These are phyloP conservation scores for Crocuta crocuta DNA, from an alignment of 2,113 vertebrate genomes.

Conservation along the genomic window DNA sequence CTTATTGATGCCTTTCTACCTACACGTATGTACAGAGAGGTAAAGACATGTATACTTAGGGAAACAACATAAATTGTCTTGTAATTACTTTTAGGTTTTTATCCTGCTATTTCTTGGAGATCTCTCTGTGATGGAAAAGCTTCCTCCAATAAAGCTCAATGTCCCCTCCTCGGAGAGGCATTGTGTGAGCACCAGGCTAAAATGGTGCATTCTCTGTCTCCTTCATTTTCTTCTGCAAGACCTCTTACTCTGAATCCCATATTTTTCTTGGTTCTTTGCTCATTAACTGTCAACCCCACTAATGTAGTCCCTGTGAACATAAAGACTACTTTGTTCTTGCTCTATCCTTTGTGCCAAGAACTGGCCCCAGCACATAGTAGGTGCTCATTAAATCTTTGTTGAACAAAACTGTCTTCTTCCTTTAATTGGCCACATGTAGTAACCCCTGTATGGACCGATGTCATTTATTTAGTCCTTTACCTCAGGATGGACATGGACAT, in stretches of 20 bases:
- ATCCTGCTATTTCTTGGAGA: background rate
- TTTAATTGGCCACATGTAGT: background rate
- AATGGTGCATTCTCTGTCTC: background rate
- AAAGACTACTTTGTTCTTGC: background rate
- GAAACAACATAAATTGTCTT: background rate
- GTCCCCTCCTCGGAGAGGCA: background rate
- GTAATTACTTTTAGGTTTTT: background rate
- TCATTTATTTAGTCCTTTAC: background rate
- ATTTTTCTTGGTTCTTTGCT: background rate
- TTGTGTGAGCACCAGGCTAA: fast-evolving
- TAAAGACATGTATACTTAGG: background rate
- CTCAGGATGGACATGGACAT: background rate
- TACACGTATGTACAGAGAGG: background rate
- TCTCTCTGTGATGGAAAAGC: background rate
- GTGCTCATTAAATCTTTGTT: background rate
- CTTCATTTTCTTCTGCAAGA: background rate
- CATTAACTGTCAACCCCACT: background rate
- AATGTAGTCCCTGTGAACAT: background rate
- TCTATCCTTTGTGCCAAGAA: background rate
- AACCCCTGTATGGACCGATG: background rate
- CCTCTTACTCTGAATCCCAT: background rate
- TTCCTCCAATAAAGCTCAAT: background rate
- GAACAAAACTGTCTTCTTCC: background rate
- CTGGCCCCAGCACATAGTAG: background rate
- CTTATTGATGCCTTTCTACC: background rate